phyloP scores from a whole-genome alignment of 1,140 invertebrate species.

The Drosophila ercepeae region DNA sequence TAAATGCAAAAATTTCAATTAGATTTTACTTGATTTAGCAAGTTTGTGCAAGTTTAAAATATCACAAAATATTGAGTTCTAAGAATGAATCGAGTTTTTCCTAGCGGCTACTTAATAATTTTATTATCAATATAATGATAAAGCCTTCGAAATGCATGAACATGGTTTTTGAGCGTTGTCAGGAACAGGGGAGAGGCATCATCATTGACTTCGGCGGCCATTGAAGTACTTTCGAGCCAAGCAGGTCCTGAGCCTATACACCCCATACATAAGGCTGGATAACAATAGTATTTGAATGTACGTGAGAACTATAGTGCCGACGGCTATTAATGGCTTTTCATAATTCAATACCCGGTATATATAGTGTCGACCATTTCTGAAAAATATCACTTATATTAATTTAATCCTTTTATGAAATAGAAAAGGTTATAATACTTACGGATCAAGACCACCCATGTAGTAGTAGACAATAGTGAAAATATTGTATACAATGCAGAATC shows the following conservation, averaged over 20 bases:
- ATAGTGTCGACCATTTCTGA: conserved; percentile 17
- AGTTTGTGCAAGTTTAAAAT: too few relatives aligned
- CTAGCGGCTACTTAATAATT: too few relatives aligned
- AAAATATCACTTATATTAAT: neutral
- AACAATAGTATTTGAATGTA: neutral
- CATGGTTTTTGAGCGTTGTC: too few relatives aligned
- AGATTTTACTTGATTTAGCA: neutral
- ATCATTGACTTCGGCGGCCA: too few relatives aligned
- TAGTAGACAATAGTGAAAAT: conserved; percentile 90
- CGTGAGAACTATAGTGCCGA: neutral
- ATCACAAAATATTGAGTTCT: too few relatives aligned
- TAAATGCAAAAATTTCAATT: neutral
- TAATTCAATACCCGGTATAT: conserved; percentile 41
- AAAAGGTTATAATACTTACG: conserved; percentile 68
- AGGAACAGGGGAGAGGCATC: too few relatives aligned
- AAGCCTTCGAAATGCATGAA: too few relatives aligned
- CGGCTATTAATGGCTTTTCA: neutral
- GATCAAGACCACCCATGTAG: conserved; percentile 87
- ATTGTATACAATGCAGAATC: conserved; percentile 86
- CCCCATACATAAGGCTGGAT: conserved; percentile 35
- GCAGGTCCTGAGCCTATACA: conserved; percentile 45
- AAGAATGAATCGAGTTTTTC: too few relatives aligned
- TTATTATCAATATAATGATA: too few relatives aligned
- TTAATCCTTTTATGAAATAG: too few relatives aligned
- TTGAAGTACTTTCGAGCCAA: conserved; percentile 17